A percentile compares a stretch with the other conserved stretches of the same genome.
These are phyloP conservation scores for Ceratina japonica DNA, from an alignment of 1,140 invertebrate species.

Conservation along the genomic window DNA sequence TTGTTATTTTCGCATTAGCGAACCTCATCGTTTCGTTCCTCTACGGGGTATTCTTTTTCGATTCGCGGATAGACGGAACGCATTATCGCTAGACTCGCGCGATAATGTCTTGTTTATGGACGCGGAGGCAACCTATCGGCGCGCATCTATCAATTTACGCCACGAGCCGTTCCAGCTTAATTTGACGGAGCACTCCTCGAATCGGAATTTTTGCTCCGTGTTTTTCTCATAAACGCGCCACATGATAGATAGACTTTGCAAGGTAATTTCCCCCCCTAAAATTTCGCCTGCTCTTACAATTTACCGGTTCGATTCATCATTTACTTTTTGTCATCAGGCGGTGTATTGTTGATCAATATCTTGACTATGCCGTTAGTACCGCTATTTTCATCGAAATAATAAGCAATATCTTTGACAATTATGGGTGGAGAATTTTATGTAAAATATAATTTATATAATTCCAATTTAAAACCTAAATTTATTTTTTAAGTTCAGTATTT, in stretches of 20 bases:
- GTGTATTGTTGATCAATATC: background rate
- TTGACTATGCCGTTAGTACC: background rate
- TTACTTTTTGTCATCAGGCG: background rate
- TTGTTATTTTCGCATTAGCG: conserved; percentile 73
- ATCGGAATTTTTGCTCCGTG: conserved; percentile 7
- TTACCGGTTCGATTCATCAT: conserved; percentile 33
- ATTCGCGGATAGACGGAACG: conserved; percentile 58
- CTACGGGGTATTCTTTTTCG: conserved; percentile 66
- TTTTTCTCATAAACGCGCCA: conserved; percentile 14
- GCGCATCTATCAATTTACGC: conserved; percentile 64
- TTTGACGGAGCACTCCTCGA: conserved; percentile 22
- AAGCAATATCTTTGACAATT: no score
- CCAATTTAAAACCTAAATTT: no score
- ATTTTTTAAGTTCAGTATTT: no score
- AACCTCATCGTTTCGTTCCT: conserved; percentile 48
- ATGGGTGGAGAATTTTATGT: no score
- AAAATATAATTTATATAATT: no score
- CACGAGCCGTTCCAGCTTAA: conserved; percentile 21
- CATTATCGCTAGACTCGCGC: conserved; percentile 66
- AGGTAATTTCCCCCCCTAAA: conserved; percentile 5
- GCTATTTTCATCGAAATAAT: background rate
- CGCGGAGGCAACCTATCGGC: conserved; percentile 43
- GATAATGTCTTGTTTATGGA: conserved; percentile 73
- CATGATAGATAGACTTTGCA: conserved; percentile 33
- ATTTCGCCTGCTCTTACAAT: background rate